Conservation (phyloP, 2,888 invertebrate species). For the Sacculina carcini region DNA sequence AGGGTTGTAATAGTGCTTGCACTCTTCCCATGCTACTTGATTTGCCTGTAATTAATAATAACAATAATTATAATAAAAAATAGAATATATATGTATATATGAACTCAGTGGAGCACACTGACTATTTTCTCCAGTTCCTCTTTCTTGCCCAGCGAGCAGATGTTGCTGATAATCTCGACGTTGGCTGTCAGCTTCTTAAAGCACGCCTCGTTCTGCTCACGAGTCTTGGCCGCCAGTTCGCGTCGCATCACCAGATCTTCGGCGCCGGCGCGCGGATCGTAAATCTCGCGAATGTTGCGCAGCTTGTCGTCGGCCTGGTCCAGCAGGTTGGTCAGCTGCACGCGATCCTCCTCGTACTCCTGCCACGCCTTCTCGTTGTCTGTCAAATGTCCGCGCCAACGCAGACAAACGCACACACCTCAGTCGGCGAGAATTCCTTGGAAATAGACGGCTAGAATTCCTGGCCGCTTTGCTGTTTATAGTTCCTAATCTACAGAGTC, state of each 20-base stretch:
- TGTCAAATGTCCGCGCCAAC: too few relatives aligned
- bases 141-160: neutral
- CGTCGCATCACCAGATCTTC: neutral
- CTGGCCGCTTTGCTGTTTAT: too few relatives aligned
- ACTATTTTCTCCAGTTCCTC: neutral
- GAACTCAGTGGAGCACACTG: too few relatives aligned
- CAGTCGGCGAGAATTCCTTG: too few relatives aligned
- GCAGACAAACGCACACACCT: too few relatives aligned
- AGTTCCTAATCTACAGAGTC: too few relatives aligned
- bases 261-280: neutral
- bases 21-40: too few relatives aligned
- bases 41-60: too few relatives aligned
- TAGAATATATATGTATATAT: too few relatives aligned
- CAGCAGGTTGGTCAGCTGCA: neutral
- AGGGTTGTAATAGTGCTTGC: too few relatives aligned
- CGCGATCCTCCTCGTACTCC: neutral
- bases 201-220: neutral
- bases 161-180: neutral
- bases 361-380: neutral
- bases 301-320: constrained; percentile 1
- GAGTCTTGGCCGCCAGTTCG: neutral
- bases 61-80: too few relatives aligned
- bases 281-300: neutral
- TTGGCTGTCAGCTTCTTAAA: neutral
- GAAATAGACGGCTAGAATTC: too few relatives aligned